Evolutionary conservation across 2,888 invertebrate genomes (phyloP), one percentile per base, ranked within the genome.

Genomic region (Cenopis cana): DNA sequence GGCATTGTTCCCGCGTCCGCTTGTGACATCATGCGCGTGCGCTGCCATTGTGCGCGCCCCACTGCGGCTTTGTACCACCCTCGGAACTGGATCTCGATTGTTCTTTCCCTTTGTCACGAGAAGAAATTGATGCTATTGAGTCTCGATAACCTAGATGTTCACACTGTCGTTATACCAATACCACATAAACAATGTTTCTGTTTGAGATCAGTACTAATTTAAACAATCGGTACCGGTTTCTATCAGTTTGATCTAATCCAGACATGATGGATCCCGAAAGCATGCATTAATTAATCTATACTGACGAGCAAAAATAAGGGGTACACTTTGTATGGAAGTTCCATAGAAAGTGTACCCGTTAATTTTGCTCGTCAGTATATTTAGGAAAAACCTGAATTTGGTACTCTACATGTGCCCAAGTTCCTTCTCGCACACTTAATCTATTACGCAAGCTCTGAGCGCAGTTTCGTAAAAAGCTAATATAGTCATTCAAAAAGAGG

Each of bases 1-100:
- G 74, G 72, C 84, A 85, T 88, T 87, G 87, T 89, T 84, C 85
- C 83, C 81, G 80, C 84, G 85, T 88, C 88, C 88, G 86, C 79
- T 76, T 88, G 88, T 88, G 88, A 87, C 87, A 82, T 88, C 88
- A 88, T 76, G 52, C 41, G 24, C 38, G 59, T 80, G 79, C 80
- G 79, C 83, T 80, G 83, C 78, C 80, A 84, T 88, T 88, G 84
- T 85, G 79, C 76, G 74, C 79, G 75, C 81, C 18, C 50, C 54
- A 50, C 50, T 38, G 52, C 68, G 54, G 65, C 54, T 65, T 65
- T 81, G 81, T 79, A 81, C 72, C 73, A 77, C 76, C 80, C 76
- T 79, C 74, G 70, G 76, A 78, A 78, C 78, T 73, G 73, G 76
- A 75, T 74, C 76, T 69, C 73, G 73, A 79, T 76, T 74, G 73